A percentile compares a stretch with the other conserved stretches of the same genome.
Conservation (phyloP, 2,113 vertebrate genomes). For the Mugil cephalus region DNA sequence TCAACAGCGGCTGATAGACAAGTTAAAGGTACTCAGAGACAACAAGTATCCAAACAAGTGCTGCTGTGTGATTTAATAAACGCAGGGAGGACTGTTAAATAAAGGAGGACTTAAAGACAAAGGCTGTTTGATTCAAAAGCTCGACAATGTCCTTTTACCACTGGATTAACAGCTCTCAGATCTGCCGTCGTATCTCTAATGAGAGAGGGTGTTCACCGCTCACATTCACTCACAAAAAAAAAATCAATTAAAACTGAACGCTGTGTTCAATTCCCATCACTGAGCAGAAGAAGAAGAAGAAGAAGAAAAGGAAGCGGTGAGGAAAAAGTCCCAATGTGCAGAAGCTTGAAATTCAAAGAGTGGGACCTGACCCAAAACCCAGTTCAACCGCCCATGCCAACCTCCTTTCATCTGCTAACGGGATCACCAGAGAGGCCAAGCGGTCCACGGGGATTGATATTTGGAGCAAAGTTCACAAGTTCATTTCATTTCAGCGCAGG, state of each 20-base stretch:
- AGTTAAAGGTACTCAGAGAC: conserved; percentile 26
- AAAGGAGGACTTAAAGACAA: conserved; percentile 25
- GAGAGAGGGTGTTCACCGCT: conserved; percentile 40
- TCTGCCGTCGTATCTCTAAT: conserved; percentile 44
- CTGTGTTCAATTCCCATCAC: conserved; percentile 32
- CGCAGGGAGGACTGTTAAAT: conserved; percentile 2
- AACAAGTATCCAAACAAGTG: conserved; percentile 29
- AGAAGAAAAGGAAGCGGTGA: too few species aligned
- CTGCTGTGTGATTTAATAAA: conserved; percentile 32
- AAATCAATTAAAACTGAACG: conserved; percentile 53
- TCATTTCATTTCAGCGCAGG: conserved; percentile 52
- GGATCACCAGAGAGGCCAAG: conserved; percentile 18
- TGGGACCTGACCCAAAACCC: conserved; percentile 44
- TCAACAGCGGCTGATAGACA: conserved; percentile 26
- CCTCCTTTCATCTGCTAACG: conserved; percentile 53
- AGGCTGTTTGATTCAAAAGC: conserved; percentile 38
- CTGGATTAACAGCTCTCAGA: conserved; percentile 61
- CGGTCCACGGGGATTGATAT: conserved; percentile 8
- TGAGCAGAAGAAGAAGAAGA: conserved; percentile 11
- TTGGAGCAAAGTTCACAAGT: conserved; percentile 57
- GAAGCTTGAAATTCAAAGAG: conserved; percentile 36
- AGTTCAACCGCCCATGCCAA: conserved; percentile 16
- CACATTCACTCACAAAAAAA: conserved; percentile 44
- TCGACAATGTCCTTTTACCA: conserved; percentile 40
- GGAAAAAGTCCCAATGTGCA: not conserved